Evolutionary conservation across 2,113 vertebrate genomes (phyloP).

Genomic region (Periophthalmus modestus): DNA sequence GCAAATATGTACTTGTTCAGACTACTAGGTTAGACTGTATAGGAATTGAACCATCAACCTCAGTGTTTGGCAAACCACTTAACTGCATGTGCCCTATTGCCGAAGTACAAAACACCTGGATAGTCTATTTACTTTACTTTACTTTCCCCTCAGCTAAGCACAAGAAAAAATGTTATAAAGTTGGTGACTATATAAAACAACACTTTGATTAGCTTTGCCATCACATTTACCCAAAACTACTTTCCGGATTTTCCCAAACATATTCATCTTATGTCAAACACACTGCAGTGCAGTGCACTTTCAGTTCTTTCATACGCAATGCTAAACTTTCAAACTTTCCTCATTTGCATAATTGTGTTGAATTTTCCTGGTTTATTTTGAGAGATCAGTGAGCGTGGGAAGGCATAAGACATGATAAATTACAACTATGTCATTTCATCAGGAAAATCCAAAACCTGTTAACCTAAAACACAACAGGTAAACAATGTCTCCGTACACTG

Average conservation of each 20-base stretch:
- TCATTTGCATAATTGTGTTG: constrained; percentile 1
- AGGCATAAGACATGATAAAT: neutral
- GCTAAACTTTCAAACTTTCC: neutral
- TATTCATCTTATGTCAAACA: neutral
- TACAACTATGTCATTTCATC: neutral
- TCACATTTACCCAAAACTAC: neutral
- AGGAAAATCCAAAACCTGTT: neutral
- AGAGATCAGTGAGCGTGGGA: neutral
- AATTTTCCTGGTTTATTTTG: neutral
- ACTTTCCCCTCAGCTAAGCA: neutral
- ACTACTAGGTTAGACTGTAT: neutral
- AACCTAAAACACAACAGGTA: neutral
- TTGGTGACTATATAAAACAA: neutral
- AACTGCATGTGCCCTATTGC: neutral
- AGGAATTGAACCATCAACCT: neutral
- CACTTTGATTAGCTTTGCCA: neutral
- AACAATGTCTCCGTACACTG: neutral
- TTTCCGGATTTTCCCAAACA: neutral
- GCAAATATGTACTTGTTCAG: neutral
- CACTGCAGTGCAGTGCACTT: neutral
- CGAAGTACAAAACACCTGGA: neutral
- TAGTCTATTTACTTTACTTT: neutral
- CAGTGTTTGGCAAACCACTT: neutral
- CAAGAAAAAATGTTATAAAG: neutral
- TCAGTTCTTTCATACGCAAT: neutral